Evolutionary conservation across 2,888 invertebrate genomes (phyloP), one percentile per base, ranked within the genome.

Genomic region (Kryphioiulus occultus): DNA sequence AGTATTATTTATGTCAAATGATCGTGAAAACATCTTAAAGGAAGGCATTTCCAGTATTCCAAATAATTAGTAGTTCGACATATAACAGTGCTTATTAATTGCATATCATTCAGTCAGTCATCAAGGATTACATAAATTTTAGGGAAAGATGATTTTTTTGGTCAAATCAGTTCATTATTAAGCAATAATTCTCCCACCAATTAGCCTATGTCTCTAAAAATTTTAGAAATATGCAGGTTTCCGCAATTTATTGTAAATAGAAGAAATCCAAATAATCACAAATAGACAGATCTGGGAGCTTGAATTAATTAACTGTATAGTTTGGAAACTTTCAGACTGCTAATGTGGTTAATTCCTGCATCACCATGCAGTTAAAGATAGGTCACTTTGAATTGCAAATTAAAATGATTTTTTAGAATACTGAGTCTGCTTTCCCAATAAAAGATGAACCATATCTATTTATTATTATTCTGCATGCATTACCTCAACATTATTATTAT

Each of bases 381-480:
- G 0, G 2, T 12, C 0, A 68, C 19, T 68, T 26, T 26, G 1
- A 10, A 12, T n/a, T n/a, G 19, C 3, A 19, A n/a, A 59, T 59
- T 19, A n/a, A n/a, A n/a, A 59, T 59, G 59, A 2, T 68, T 68
- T 68, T 68, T 26, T 68, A 68, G 10, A 68, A 68, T 68, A 9
- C 68, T 68, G 68, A 68, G 19, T 68, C 9, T 68, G 26, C 68
- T 26, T 26, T 68, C 1, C 68, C 68, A 19, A 10, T 68, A 26
- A 68, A 68, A 68, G 68, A 68, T 68, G 68, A 68, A 68, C 68
- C 68, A 68, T 68, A 68, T 68, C 68, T 68, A 68, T 47, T 15
- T 68, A 39, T 68, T 68, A 68, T 68, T 68, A 68, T 68, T 68
- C 4, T 68, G 68, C 68, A 68, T 68, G 26, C 26, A 68, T 68